These are phyloP conservation scores for Eretmocerus hayati DNA, from an alignment of 2,888 invertebrate genomes.

Conservation along the genomic window DNA sequence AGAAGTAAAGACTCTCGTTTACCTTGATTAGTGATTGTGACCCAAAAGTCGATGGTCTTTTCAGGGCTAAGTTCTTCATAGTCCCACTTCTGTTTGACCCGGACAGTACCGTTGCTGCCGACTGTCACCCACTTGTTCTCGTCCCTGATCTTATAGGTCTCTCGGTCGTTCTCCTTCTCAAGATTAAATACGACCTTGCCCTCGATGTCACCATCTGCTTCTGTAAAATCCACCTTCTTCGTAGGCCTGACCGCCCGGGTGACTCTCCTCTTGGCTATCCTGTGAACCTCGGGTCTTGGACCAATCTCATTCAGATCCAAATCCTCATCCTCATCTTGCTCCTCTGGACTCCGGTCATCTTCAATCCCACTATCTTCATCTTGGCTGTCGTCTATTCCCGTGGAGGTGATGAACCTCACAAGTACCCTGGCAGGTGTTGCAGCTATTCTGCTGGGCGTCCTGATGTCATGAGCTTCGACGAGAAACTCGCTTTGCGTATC, in stretches of 20 bases:
- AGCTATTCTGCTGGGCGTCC: slow-evolving; percentile 65
- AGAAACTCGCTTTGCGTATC: slow-evolving; percentile 58
- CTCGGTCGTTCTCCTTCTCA: slow-evolving; percentile 86
- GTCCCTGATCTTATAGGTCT: slow-evolving; percentile 87
- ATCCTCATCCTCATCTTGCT: slow-evolving; percentile 15
- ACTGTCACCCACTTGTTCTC: slow-evolving; percentile 93
- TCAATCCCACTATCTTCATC: slow-evolving; percentile 8
- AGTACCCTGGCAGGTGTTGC: slow-evolving; percentile 67
- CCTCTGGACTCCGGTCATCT: slow-evolving; percentile 8
- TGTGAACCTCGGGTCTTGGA: slow-evolving; percentile 39
- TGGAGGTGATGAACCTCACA: slow-evolving; percentile 57
- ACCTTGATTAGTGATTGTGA: slow-evolving; percentile 84
- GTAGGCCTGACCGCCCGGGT: slow-evolving; percentile 91
- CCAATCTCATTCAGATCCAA: slow-evolving; percentile 1
- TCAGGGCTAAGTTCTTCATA: slow-evolving; percentile 90
- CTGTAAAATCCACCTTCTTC: slow-evolving; percentile 85
- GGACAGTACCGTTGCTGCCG: slow-evolving; percentile 83
- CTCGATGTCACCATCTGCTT: slow-evolving; percentile 83
- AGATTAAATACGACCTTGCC: slow-evolving; percentile 82
- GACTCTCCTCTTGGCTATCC: slow-evolving; percentile 49
- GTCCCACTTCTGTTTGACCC: slow-evolving; percentile 95
- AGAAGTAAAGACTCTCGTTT: no score
- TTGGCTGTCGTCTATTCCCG: slow-evolving; percentile 44
- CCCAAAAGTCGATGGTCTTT: slow-evolving; percentile 94
- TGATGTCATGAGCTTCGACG: slow-evolving; percentile 77